Percentiles rank a stretch among this genome's conserved stretches.
These are phyloP conservation scores for Crenichthys baileyi DNA, from an alignment of 2,797 vertebrate genomes.

Conservation along the genomic window DNA sequence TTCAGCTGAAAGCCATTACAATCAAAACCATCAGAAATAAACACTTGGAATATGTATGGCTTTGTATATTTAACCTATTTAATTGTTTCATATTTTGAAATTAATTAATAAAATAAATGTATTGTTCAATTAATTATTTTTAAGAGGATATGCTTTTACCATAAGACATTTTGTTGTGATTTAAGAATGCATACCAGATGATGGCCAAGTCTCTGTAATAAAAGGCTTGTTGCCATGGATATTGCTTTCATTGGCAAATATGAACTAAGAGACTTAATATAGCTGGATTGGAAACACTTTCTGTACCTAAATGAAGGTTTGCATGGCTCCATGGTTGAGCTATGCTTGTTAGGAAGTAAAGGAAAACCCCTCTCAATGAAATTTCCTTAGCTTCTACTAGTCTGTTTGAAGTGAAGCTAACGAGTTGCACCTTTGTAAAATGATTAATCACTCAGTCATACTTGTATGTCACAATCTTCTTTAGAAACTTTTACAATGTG, in stretches of 20 bases:
- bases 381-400: not conserved
- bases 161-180: not conserved
- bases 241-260: not conserved
- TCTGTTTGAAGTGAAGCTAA: not conserved
- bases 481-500: not conserved
- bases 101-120: no score
- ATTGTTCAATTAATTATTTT: not conserved
- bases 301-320: not conserved
- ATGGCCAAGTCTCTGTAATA: not conserved
- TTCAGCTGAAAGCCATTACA: not conserved
- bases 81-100: no score
- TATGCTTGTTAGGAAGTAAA: not conserved
- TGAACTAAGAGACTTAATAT: not conserved
- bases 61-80: no score
- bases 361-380: not conserved
- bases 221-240: slow-evolving; percentile 1
- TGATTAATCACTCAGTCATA: not conserved
- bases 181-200: not conserved
- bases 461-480: not conserved
- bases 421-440: not conserved
- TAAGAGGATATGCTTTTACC: not conserved
- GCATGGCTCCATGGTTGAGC: not conserved
- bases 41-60: no score
- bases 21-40: not conserved
- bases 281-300: not conserved